phyloP scores from a whole-genome alignment of 2,888 invertebrate genomes.

The Azorinus chamasolen region DNA sequence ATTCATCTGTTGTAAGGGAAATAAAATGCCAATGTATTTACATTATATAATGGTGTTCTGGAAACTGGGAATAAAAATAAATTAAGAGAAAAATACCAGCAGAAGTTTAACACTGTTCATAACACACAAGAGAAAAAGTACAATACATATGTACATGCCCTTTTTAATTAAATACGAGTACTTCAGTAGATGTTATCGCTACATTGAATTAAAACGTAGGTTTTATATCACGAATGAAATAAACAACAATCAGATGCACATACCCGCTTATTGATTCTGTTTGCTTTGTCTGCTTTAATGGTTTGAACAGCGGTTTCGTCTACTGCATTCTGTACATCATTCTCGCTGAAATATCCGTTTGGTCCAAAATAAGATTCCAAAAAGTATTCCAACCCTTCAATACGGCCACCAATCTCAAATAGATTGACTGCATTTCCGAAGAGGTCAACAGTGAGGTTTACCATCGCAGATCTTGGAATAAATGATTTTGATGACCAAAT shows the following conservation, averaged over 20 bases:
- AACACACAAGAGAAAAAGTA: too few relatives aligned
- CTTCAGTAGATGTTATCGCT: too few relatives aligned
- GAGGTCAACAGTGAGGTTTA: constrained; percentile 85
- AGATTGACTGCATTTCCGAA: constrained; percentile 95
- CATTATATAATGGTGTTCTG: too few relatives aligned
- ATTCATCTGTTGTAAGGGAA: constrained; percentile 32
- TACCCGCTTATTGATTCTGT: constrained; percentile 67
- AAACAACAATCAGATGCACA: too few relatives aligned
- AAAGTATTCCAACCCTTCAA: constrained; percentile 95
- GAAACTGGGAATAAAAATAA: too few relatives aligned
- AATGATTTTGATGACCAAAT: constrained; percentile 85
- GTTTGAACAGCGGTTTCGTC: constrained; percentile 60
- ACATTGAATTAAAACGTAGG: too few relatives aligned
- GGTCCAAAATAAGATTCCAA: constrained; percentile 93
- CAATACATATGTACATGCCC: too few relatives aligned
- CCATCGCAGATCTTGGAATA: constrained; percentile 84
- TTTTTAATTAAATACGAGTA: too few relatives aligned
- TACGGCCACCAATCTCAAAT: constrained; percentile 92
- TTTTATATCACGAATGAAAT: too few relatives aligned
- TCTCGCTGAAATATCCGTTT: constrained; percentile 87
- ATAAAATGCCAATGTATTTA: too few relatives aligned
- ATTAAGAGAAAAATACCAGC: too few relatives aligned
- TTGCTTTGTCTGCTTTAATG: constrained; percentile 64
- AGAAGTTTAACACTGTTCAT: too few relatives aligned
- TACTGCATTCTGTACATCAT: constrained; percentile 54